Percentiles rank a stretch among this genome's conserved stretches.
phyloP scores from a whole-genome alignment of 2,113 vertebrate species.

The Podilymbus podiceps region DNA sequence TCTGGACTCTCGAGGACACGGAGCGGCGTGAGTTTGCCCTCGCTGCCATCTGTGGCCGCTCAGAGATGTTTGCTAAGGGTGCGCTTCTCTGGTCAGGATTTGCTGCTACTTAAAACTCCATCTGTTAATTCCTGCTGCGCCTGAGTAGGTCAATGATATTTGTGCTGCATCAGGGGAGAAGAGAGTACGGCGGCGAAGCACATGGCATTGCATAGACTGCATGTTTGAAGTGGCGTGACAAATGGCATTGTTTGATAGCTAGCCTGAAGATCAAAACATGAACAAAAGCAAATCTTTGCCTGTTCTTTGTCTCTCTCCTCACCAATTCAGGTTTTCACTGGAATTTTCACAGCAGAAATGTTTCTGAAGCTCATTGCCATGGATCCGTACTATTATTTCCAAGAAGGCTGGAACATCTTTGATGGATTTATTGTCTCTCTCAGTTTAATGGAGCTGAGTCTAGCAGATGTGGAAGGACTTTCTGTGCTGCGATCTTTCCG shows the following conservation, averaged over 20 bases:
- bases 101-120: background rate
- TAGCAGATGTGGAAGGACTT: slow-evolving; percentile 93
- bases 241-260: background rate
- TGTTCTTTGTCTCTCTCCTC: background rate
- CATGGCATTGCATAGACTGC: accelerated
- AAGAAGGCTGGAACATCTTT: slow-evolving; percentile 99
- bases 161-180: background rate
- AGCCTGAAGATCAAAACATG: background rate
- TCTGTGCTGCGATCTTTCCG: slow-evolving; percentile 98
- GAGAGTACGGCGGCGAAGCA: background rate
- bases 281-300: background rate
- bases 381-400: slow-evolving; percentile 99
- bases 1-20: background rate
- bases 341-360: slow-evolving; percentile 98
- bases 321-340: slow-evolving; percentile 89
- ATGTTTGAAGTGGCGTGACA: background rate
- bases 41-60: background rate
- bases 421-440: slow-evolving; percentile 97
- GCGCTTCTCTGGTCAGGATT: background rate
- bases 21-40: background rate
- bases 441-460: slow-evolving; percentile 93
- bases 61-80: background rate
- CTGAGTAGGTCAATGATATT: background rate
- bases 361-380: slow-evolving; percentile 96
- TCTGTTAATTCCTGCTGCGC: background rate